Evolutionary conservation across 2,888 invertebrate species (phyloP).

Genomic region (Agrochola circellaris): DNA sequence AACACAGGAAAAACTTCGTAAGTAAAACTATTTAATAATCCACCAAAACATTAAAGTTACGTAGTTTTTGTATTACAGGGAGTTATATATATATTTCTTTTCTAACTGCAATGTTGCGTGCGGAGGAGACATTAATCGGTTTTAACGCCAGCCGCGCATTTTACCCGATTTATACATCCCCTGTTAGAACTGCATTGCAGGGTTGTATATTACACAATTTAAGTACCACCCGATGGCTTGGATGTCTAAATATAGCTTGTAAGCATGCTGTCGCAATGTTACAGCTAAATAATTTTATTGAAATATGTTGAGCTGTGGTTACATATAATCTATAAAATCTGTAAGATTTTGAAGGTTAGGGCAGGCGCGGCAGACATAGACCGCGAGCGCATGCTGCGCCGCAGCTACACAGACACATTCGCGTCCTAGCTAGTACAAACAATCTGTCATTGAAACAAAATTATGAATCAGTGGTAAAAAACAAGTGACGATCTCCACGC

Average conservation of each 20-base stretch:
- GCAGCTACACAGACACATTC: too few relatives aligned
- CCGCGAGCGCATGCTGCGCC: too few relatives aligned
- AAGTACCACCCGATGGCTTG: constrained; percentile 38
- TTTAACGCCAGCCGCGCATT: constrained; percentile 80
- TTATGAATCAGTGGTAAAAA: too few relatives aligned
- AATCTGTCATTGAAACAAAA: too few relatives aligned
- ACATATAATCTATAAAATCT: too few relatives aligned
- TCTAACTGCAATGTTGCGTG: constrained; percentile 85
- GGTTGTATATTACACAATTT: constrained; percentile 60
- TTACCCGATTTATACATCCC: constrained; percentile 70
- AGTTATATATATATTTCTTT: constrained; percentile 65
- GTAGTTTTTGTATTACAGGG: constrained; percentile 35
- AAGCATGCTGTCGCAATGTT: constrained; percentile 17
- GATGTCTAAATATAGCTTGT: constrained; percentile 45
- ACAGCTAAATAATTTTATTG: not conserved
- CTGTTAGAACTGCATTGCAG: constrained; percentile 80
- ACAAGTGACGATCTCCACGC: too few relatives aligned
- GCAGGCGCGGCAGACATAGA: too few relatives aligned
- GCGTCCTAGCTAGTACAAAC: too few relatives aligned
- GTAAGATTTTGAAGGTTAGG: too few relatives aligned
- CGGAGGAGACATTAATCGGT: constrained; percentile 82
- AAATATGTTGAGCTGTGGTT: not conserved
- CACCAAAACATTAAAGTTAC: constrained; percentile 27
- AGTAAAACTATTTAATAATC: constrained; percentile 63
- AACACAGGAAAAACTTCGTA: constrained; percentile 42